These are phyloP conservation scores for Morpho achilles DNA, from an alignment of 2,888 invertebrate species.

Conservation along the genomic window DNA sequence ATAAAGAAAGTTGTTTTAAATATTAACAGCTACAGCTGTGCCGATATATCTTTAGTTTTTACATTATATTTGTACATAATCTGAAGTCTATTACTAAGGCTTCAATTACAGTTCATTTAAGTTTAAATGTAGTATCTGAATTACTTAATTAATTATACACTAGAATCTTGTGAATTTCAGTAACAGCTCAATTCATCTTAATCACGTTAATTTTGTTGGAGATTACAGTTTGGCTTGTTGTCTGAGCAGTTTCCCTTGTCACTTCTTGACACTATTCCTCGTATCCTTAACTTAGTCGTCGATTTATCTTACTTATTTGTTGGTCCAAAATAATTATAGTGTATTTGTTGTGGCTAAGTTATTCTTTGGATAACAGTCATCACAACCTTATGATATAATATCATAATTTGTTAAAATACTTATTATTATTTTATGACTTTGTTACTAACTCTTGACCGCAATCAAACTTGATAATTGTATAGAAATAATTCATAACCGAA, in stretches of 20 bases:
- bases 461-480: no score
- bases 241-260: slow-evolving; percentile 36
- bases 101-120: not conserved
- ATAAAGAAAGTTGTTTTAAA: no score
- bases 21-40: no score
- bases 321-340: slow-evolving; percentile 25
- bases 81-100: no score
- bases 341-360: slow-evolving; percentile 21
- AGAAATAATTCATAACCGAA: no score
- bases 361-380: not conserved
- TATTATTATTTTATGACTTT: no score
- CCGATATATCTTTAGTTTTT: no score
- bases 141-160: slow-evolving; percentile 24
- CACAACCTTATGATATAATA: no score
- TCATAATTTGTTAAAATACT: no score
- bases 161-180: slow-evolving; percentile 24
- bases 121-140: slow-evolving; percentile 6
- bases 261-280: slow-evolving; percentile 31
- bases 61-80: no score
- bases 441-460: no score
- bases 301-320: slow-evolving; percentile 39
- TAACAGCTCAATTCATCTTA: slow-evolving; percentile 33
- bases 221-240: slow-evolving; percentile 35
- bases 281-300: slow-evolving; percentile 33
- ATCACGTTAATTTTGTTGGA: slow-evolving; percentile 35